phyloP scores from a whole-genome alignment of 2,888 invertebrate species.

The Lasioglossum marginatum region DNA sequence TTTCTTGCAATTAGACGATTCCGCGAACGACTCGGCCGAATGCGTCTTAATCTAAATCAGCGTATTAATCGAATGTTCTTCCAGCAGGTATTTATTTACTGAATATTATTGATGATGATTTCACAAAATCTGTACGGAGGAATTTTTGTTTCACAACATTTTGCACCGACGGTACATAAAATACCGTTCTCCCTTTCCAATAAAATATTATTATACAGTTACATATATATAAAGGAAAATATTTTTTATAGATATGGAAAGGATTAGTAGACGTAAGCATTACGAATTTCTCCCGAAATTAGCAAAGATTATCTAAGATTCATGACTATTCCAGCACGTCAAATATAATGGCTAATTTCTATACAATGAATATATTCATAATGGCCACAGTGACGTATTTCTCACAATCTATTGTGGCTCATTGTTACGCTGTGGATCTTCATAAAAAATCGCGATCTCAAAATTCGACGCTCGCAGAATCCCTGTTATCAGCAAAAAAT shows the following conservation, averaged over 20 bases:
- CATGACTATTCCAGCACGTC: neutral
- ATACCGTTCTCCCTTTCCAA: no score
- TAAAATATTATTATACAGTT: no score
- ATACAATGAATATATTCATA: no score
- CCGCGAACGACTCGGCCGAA: neutral
- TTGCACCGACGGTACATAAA: no score
- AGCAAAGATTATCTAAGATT: neutral
- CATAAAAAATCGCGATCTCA: no score
- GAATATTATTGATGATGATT: neutral
- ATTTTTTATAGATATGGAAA: no score
- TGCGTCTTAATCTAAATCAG: neutral
- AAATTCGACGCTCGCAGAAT: neutral
- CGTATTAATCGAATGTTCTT: neutral
- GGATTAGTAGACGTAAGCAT: neutral
- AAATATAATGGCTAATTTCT: neutral
- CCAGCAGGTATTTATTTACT: no score
- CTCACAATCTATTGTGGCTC: no score
- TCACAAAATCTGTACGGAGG: no score
- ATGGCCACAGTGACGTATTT: no score
- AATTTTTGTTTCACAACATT: neutral
- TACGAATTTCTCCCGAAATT: neutral
- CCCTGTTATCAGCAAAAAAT: neutral
- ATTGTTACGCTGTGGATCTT: no score
- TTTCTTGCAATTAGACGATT: conserved; percentile 7
- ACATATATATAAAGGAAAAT: no score